phyloP scores from a whole-genome alignment of 2,888 invertebrate species.

The Mycalesis mineus region DNA sequence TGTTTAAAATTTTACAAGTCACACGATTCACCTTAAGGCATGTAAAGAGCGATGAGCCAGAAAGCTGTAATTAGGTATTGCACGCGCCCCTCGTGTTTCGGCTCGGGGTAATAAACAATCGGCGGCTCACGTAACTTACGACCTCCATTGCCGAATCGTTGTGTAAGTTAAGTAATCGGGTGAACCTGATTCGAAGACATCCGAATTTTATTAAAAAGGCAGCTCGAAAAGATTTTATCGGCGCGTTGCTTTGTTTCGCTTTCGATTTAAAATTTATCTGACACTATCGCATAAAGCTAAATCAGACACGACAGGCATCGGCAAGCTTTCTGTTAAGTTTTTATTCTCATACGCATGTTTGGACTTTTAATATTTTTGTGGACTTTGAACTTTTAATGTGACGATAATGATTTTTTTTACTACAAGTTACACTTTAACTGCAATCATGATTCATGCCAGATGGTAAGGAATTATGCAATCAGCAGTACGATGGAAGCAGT shows the following conservation, averaged over 20 bases:
- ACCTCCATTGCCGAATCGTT: slow-evolving; percentile 46
- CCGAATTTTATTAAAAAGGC: slow-evolving; percentile 16
- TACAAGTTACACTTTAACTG: too few relatives aligned
- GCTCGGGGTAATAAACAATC: slow-evolving; percentile 41
- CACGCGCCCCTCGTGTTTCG: slow-evolving; percentile 39
- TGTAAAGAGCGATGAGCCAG: slow-evolving; percentile 40
- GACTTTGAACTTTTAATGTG: too few relatives aligned
- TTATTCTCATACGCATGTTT: too few relatives aligned
- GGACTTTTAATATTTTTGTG: too few relatives aligned
- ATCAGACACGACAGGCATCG: neutral
- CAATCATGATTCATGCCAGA: too few relatives aligned
- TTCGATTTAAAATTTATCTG: neutral
- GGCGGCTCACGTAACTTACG: slow-evolving; percentile 50
- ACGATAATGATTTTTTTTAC: too few relatives aligned
- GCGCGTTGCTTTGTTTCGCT: neutral
- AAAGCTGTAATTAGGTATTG: slow-evolving; percentile 41
- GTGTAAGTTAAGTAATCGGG: slow-evolving; percentile 23
- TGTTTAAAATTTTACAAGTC: slow-evolving; percentile 1
- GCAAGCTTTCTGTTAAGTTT: too few relatives aligned
- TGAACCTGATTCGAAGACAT: slow-evolving; percentile 23
- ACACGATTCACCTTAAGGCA: slow-evolving; percentile 25
- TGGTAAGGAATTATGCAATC: too few relatives aligned
- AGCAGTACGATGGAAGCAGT: too few relatives aligned
- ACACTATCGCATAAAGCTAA: neutral
- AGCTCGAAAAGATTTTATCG: neutral